These are phyloP conservation scores for Caenorhabditis afra DNA, from an alignment of 2,888 invertebrate genomes.

Conservation along the genomic window DNA sequence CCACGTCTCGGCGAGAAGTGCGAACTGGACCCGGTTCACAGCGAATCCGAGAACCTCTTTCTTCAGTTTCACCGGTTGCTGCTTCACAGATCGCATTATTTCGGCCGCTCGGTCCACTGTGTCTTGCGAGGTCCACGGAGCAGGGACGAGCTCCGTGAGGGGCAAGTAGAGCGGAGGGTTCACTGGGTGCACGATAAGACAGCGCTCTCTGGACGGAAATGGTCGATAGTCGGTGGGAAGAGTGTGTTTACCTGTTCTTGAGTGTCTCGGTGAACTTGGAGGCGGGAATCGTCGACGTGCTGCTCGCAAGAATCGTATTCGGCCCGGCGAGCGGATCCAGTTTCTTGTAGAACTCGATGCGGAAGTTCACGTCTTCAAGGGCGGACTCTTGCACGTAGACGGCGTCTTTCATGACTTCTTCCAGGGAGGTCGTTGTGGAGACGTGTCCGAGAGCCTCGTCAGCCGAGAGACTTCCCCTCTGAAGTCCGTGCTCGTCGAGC, in stretches of 20 bases:
- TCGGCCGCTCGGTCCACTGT: slow-evolving; percentile 87
- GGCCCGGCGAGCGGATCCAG: slow-evolving; percentile 84
- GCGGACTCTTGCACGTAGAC: slow-evolving; percentile 88
- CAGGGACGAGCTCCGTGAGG: slow-evolving; percentile 93
- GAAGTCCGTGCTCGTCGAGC: slow-evolving; percentile 61
- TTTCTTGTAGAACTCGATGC: slow-evolving; percentile 87
- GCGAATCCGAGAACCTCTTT: slow-evolving; percentile 94
- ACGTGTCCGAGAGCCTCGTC: slow-evolving; percentile 69
- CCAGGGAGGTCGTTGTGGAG: slow-evolving; percentile 51
- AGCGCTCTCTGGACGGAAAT: slow-evolving; percentile 73
- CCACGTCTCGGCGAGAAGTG: slow-evolving; percentile 93
- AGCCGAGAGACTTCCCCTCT: slow-evolving; percentile 58
- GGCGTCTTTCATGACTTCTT: slow-evolving; percentile 60
- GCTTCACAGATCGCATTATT: slow-evolving; percentile 91
- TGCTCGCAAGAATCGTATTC: slow-evolving; percentile 87
- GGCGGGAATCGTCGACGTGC: slow-evolving; percentile 93
- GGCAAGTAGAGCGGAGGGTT: slow-evolving; percentile 98
- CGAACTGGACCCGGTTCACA: slow-evolving; percentile 95
- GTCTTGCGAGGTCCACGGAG: slow-evolving; percentile 91
- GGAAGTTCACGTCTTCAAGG: slow-evolving; percentile 90
- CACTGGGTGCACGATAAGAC: slow-evolving; percentile 82
- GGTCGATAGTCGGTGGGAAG: too few relatives aligned
- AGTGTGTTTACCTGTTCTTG: slow-evolving; percentile 84
- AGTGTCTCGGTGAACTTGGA: slow-evolving; percentile 90
- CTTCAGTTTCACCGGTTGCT: slow-evolving; percentile 90